Base-by-base conservation (phyloP, 2,888 invertebrate genomes). In the Digitonthophagus gazella region DNA sequence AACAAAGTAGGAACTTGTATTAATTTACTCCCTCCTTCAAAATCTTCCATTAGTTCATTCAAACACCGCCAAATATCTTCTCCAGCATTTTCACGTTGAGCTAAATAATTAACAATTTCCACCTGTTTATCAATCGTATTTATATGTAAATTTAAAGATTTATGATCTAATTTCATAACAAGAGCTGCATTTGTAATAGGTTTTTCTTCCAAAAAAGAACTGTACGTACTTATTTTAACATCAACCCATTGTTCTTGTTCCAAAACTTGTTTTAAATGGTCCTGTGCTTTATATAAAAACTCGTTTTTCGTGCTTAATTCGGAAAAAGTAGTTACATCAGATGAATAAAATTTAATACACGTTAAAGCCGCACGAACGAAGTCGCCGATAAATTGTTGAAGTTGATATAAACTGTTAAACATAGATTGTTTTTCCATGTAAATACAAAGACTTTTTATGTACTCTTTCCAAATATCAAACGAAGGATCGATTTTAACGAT, bases 91-190 rank as follows among this genome's bases (percentile, higher is more conserved):
- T 82, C 82, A 79, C 93, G 92, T 72, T 90, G 89, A 0, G 89
- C 85, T 15, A 94, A 80, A 79, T 90, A 93, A 75, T 92, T 91
- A 0, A 90, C 89, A 0, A 95, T 86, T 76, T 96, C 94, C 75
- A 91, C 88, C 80, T 96, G 96, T n/a, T 91, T 84, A 3, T 88
- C 86, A 72, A 96, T 91, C 0, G 92, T 92, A 68, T 90, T 90
- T 74, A 95, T 90, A 73, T 95, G 90, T 73, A 89, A 90, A 79
- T 90, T 90, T 73, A 93, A 88, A n/a, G 90, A 89, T 71, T 86
- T 85, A 18, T 88, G 87, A 80, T 90, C 90, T 78, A 93, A 84
- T 80, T 90, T 89, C 85, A 93, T 89, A 4, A 90, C 87, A 58
- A 92, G 84, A 0, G 87, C 85, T 72, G 86, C 85, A 15, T 85